These are phyloP conservation scores for Dicrostonyx torquatus DNA, from an alignment of 2,797 vertebrate species.

Conservation along the genomic window DNA sequence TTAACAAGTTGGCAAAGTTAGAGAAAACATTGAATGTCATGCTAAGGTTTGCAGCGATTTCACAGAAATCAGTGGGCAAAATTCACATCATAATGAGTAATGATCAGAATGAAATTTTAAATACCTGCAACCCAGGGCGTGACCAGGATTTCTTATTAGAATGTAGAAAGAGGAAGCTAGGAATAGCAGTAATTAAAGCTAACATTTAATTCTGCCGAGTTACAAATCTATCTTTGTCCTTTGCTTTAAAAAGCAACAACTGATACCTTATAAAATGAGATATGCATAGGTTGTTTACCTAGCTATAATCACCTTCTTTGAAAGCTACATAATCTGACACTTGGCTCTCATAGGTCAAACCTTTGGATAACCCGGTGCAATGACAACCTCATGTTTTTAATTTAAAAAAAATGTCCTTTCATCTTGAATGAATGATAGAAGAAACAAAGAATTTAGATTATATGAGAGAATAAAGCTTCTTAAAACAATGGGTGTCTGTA, in stretches of 20 bases:
- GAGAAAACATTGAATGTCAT: not conserved
- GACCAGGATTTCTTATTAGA: not conserved
- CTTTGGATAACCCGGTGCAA: not conserved
- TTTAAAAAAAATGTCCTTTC: not conserved
- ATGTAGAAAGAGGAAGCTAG: not conserved
- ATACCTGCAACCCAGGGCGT: not conserved
- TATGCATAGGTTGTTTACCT: conserved; percentile 40
- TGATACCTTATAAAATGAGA: conserved; percentile 60
- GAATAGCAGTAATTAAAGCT: not conserved
- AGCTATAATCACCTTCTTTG: not conserved
- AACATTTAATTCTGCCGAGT: not conserved
- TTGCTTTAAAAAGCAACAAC: conserved; percentile 58
- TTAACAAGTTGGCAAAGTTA: not conserved
- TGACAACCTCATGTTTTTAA: not conserved
- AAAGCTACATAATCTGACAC: not conserved
- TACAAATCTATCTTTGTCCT: conserved; percentile 63
- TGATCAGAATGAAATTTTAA: not conserved
- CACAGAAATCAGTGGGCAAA: not conserved
- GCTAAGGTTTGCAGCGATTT: not conserved
- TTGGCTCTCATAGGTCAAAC: not conserved
- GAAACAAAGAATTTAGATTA: not conserved
- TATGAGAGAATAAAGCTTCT: not conserved
- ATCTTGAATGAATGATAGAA: not conserved
- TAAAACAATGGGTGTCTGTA: not conserved
- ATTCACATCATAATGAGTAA: not conserved